Base-by-base conservation (phyloP, 1,140 invertebrate species). In the Thaumetopoea pityocampa region DNA sequence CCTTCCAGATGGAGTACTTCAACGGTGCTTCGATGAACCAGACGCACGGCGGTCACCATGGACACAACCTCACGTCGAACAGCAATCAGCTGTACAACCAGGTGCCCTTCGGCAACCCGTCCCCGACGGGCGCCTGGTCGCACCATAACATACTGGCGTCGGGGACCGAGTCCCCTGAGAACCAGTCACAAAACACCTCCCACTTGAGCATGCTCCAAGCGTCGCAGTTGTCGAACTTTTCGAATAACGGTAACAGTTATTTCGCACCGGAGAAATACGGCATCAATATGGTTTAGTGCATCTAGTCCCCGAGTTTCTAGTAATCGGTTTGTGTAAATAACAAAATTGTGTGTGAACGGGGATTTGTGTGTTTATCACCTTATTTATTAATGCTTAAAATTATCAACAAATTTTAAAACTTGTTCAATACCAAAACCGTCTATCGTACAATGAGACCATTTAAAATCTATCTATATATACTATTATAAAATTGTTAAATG, bases 1-100 rank as follows among this genome's bases (percentile, higher is more conserved):
- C 22, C 15, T 54, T 58, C 1, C 87, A 90, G 78, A 90, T 90
- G 89, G 89, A 90, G 36, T 90, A 90, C 56, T 90, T 90, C 46
- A 90, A 89, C 73, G 85, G 85, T 4, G 56, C 84, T 1, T 70
- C 79, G 3, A 70, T 82, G 26, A 84, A 82, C 56, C 82, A 85
- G 34, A 58, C 69, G 3, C 79, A 83, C 47, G 73, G 74, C 5
- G 56, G 64, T 12, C 76, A 78, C 53, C 74, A 81, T 51, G 40
- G 61, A 7, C 69, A 79, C 61, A 74, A 79, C 58, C 40, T 79
- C 16, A 71, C 71, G 0, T 50, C 74, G 3, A 83, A 82, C 51
- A 64, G 74, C 32, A 84, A 84, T 56, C 77, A 81, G 43, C 73
- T 84, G 0, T 84, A 84, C 69, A 84, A 84, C 59, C 79, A 84